Percentiles rank a stretch among this genome's conserved stretches.
Evolutionary conservation across 1,140 invertebrate genomes (phyloP).

Genomic region (Probaryconus sp.): DNA sequence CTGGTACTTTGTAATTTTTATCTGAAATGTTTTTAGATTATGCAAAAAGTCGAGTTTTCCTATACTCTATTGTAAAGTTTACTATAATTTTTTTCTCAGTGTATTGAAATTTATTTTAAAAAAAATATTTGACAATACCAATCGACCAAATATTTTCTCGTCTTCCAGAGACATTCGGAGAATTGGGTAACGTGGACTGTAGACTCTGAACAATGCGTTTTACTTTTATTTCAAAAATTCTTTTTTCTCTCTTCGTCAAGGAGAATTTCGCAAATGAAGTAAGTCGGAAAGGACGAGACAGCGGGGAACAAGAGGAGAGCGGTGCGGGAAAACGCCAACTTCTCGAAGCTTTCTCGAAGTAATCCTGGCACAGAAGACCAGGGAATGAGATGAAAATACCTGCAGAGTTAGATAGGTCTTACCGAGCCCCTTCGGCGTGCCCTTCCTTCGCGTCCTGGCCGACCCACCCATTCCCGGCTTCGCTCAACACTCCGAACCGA

Average conservation of each 20-base stretch:
- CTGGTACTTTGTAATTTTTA: too few relatives aligned
- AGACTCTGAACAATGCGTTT: constrained; percentile 17
- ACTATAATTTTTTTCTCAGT: too few relatives aligned
- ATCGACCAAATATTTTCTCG: neutral
- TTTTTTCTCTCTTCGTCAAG: constrained; percentile 32
- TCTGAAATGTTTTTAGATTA: too few relatives aligned
- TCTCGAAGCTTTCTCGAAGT: constrained; percentile 73
- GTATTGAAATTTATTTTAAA: too few relatives aligned
- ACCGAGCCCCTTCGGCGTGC: constrained; percentile 55
- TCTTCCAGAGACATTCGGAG: constrained; percentile 16
- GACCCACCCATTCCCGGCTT: constrained; percentile 28
- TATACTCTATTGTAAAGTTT: too few relatives aligned
- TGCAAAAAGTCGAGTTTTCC: too few relatives aligned
- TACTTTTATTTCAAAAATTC: constrained; percentile 38
- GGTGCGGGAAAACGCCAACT: constrained; percentile 69
- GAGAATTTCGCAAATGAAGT: constrained; percentile 61
- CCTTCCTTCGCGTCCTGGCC: constrained; percentile 42
- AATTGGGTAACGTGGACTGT: constrained; percentile 25
- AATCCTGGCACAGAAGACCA: constrained; percentile 73
- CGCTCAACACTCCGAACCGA: constrained; percentile 48
- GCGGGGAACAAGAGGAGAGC: constrained; percentile 19
- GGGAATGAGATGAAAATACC: constrained; percentile 78
- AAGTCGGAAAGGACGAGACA: constrained; percentile 43
- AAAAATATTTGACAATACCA: too few relatives aligned
- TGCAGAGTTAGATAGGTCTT: constrained; percentile 77